Base-by-base conservation (phyloP, 2,113 vertebrate genomes). In the Eublepharis macularius region DNA sequence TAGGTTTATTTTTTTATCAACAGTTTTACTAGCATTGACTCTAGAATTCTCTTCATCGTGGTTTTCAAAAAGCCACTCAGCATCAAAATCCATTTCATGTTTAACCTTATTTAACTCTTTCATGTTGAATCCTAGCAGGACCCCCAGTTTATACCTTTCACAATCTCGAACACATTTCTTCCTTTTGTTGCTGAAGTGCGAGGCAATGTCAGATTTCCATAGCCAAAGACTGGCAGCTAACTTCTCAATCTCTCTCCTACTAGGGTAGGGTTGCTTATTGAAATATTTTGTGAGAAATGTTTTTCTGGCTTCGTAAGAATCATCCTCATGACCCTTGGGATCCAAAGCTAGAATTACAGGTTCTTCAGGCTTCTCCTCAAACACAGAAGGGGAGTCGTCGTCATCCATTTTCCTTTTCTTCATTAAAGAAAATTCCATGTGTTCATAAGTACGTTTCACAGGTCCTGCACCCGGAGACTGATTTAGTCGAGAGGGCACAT, bases 41-140 rank as follows among this genome's bases (percentile, higher is more conserved):
- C 95, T 96, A n/a, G 98, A 98, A 39, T 98, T 98, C 80, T 98
- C 98, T 82, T 98, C 96, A 1, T 95, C 95, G 0, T 96, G 94
- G 83, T 96, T 97, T 93, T 98, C 96, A 86, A 97, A 98, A 1
- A 95, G 89, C 91, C 96, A 97, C 4, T 96, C 96, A 0, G 95
- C 92, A 54, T 94, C 94, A 60, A 99, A 97, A 39, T 97, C 96
- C 96, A 99, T 97, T 81, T 96, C 96, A 1, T 99, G 99, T 72
- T 95, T 97, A 70, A 99, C 96, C 90, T 97, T 97, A 94, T 97
- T 96, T 32, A 99, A 89, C 60, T 98, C 97, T 87, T 98, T 97
- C 99, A 99, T 99, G 79, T 97, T 98, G 94, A 99, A 99, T 51
- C 99, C 99, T 17, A 99, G 95, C 83, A 99, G 83, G 86, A 99